Percentiles rank a stretch among this genome's conserved stretches.
phyloP scores from a whole-genome alignment of 2,888 invertebrate species.

The Caenorhabditis plicata region DNA sequence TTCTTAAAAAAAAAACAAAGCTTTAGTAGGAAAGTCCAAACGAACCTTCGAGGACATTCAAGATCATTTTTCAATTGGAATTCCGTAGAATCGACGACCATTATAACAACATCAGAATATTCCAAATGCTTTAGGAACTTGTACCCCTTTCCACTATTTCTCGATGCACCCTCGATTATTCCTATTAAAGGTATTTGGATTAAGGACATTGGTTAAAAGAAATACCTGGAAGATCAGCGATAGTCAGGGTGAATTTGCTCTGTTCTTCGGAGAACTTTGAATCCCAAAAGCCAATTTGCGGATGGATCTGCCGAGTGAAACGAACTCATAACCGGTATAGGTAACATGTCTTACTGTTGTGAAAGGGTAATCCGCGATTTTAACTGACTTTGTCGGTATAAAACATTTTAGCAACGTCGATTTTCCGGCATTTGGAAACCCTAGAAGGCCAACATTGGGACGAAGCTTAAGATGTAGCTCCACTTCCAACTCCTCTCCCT shows the following conservation, averaged over 20 bases:
- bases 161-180: constrained; percentile 60
- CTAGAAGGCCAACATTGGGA: constrained; percentile 60
- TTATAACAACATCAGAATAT: constrained; percentile 56
- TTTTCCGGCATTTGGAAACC: constrained; percentile 64
- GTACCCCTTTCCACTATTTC: constrained; percentile 56
- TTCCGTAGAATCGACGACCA: constrained; percentile 59
- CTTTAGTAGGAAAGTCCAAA: background rate
- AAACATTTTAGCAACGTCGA: constrained; percentile 60
- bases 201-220: too few species aligned
- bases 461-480: constrained; percentile 57
- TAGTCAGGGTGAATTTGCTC: constrained; percentile 50
- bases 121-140: constrained; percentile 61
- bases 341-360: constrained; percentile 55
- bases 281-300: constrained; percentile 38
- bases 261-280: constrained; percentile 1
- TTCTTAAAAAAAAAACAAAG: constrained; percentile 40
- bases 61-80: constrained; percentile 52
- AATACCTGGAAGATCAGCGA: constrained; percentile 59
- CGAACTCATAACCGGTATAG: too few species aligned
- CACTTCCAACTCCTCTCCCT: constrained; percentile 44
- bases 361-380: constrained; percentile 61
- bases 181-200: too few species aligned
- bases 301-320: constrained; percentile 37
- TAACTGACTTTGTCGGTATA: constrained; percentile 54
- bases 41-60: constrained; percentile 52